phyloP scores from a whole-genome alignment of 53 echinoderm and acorn worm species.

The Echinarachnius parma region DNA sequence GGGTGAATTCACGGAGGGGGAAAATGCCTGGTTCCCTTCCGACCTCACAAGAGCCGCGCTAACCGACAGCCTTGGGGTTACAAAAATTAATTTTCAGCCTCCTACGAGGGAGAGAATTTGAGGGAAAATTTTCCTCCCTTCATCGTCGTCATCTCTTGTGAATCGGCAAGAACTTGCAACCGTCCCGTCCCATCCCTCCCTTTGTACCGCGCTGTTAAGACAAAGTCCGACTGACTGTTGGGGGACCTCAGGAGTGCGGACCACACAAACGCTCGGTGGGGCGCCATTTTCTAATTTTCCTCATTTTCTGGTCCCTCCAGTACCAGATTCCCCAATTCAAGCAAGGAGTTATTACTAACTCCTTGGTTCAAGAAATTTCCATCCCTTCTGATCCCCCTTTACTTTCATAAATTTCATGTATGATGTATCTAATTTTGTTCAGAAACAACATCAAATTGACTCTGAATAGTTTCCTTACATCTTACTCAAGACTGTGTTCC shows the following conservation, averaged over 20 bases:
- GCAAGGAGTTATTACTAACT: too few relatives aligned
- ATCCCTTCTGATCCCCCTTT: too few relatives aligned
- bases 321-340: too few relatives aligned
- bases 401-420: too few relatives aligned
- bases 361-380: too few relatives aligned
- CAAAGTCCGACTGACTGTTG: slow-evolving; percentile 45
- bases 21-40: slow-evolving; percentile 3
- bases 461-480: too few relatives aligned
- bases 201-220: slow-evolving; percentile 28
- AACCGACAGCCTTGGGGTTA: slow-evolving; percentile 19
- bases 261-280: slow-evolving; percentile 68
- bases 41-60: not conserved
- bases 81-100: slow-evolving; percentile 33
- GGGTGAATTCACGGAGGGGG: not conserved
- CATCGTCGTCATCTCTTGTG: not conserved
- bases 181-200: not conserved
- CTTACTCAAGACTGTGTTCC: too few relatives aligned
- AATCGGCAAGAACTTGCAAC: too few relatives aligned
- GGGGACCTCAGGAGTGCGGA: slow-evolving; percentile 38
- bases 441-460: slow-evolving; percentile 40
- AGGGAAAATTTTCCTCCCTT: slow-evolving; percentile 26
- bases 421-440: too few relatives aligned
- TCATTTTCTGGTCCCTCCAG: slow-evolving; percentile 7
- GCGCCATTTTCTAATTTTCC: slow-evolving; percentile 44
- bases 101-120: slow-evolving; percentile 34